Percentiles rank a stretch among this genome's conserved stretches.
Evolutionary conservation across 2,888 invertebrate genomes (phyloP).

Genomic region (Papilio demoleus): DNA sequence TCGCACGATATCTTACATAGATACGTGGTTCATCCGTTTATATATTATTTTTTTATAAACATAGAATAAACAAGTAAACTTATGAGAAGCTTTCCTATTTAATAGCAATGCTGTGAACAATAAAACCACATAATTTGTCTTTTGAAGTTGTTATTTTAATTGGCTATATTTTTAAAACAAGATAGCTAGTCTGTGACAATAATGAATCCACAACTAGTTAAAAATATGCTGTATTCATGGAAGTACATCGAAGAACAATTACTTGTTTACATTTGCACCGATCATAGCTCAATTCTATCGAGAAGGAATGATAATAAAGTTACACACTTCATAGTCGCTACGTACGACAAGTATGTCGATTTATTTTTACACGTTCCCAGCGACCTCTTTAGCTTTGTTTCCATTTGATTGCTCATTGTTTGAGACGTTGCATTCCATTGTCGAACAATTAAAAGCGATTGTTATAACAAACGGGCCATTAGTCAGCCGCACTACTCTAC

Average conservation of each 20-base stretch:
- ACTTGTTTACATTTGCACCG: background rate
- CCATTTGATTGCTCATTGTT: constrained; percentile 60
- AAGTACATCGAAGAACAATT: background rate
- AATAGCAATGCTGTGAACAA: no score
- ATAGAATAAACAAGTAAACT: no score
- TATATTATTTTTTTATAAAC: no score
- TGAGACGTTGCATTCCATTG: constrained; percentile 43
- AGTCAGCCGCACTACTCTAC: constrained; percentile 31
- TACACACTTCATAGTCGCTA: constrained; percentile 2
- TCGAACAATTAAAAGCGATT: constrained; percentile 54
- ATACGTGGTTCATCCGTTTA: no score
- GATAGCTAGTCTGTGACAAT: no score
- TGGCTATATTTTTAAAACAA: no score
- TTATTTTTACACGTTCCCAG: constrained; percentile 58
- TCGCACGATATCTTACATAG: constrained; percentile 53
- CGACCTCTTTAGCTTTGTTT: constrained; percentile 61
- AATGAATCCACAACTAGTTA: background rate
- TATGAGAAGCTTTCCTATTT: no score
- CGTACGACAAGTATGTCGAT: constrained; percentile 55
- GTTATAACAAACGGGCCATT: constrained; percentile 44
- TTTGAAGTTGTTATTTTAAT: no score
- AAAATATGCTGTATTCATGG: background rate
- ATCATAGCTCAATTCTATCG: background rate
- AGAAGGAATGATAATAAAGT: constrained; percentile 17
- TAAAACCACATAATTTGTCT: no score